Percentiles rank a stretch among this genome's conserved stretches.
These are phyloP conservation scores for Andrena haemorrhoa DNA, from an alignment of 2,888 invertebrate species.

Conservation along the genomic window DNA sequence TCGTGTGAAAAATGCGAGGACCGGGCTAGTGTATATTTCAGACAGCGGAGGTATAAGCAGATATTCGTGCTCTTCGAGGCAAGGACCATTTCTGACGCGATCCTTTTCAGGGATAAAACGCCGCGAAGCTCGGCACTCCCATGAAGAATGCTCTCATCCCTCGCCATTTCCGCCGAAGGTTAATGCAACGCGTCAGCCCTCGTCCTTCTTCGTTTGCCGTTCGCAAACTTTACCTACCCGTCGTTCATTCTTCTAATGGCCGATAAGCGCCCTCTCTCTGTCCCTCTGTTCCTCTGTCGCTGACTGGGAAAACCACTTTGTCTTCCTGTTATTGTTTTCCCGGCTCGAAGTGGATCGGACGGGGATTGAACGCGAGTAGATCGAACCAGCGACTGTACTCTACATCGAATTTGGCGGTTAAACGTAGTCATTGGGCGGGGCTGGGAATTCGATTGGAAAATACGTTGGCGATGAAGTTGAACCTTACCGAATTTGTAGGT, in stretches of 20 bases:
- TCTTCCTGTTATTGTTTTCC: constrained; percentile 13
- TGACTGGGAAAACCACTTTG: constrained; percentile 11
- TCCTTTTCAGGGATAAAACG: background rate
- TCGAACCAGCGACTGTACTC: no score
- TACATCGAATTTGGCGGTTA: no score
- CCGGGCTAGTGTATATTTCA: background rate
- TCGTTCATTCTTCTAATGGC: constrained; percentile 30
- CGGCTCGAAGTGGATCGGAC: background rate
- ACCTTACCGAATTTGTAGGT: no score
- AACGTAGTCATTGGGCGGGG: no score
- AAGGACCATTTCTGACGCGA: constrained; percentile 2
- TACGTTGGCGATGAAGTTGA: no score
- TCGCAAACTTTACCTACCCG: constrained; percentile 15
- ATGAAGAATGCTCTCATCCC: background rate
- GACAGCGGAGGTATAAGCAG: background rate
- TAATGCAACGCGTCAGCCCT: constrained; percentile 19
- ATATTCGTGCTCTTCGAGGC: background rate
- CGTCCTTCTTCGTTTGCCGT: constrained; percentile 26
- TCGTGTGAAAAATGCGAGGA: background rate
- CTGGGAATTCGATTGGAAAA: no score
- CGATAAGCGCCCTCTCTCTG: background rate
- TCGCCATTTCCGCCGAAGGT: background rate
- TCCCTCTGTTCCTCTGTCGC: background rate
- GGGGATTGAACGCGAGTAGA: no score
- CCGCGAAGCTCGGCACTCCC: background rate